phyloP scores from a whole-genome alignment of 2,888 invertebrate genomes.

The Tetranychus truncatus region DNA sequence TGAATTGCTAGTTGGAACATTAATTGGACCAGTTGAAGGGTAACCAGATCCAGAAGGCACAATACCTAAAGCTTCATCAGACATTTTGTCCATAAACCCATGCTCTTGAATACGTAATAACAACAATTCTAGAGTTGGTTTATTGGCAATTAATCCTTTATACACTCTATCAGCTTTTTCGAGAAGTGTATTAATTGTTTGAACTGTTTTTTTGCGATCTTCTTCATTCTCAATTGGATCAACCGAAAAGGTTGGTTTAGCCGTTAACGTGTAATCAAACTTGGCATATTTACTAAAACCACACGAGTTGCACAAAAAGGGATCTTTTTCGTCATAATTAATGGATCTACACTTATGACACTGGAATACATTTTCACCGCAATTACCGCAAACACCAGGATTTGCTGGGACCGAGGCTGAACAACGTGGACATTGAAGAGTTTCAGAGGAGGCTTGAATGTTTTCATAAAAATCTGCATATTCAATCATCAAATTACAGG shows the following conservation, averaged over 20 bases:
- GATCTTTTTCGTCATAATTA: slow-evolving; percentile 96
- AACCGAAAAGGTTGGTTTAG: slow-evolving; percentile 80
- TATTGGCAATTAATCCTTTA: slow-evolving; percentile 68
- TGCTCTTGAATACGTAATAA: slow-evolving; percentile 74
- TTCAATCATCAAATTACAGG: slow-evolving; percentile 94
- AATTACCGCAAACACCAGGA: slow-evolving; percentile 89
- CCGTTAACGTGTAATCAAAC: slow-evolving; percentile 82
- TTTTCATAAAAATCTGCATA: slow-evolving; percentile 95
- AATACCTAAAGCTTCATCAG: slow-evolving; percentile 33
- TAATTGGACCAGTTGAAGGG: not conserved
- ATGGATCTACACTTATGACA: slow-evolving; percentile 97
- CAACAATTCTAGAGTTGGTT: slow-evolving; percentile 65
- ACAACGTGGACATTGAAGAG: slow-evolving; percentile 43
- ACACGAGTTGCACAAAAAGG: slow-evolving; percentile 93
- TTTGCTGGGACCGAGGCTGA: slow-evolving; percentile 74
- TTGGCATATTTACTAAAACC: slow-evolving; percentile 99
- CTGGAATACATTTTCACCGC: slow-evolving; percentile 96
- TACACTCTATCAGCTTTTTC: slow-evolving; percentile 90
- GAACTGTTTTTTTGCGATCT: slow-evolving; percentile 81
- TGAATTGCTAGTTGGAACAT: slow-evolving; percentile 30
- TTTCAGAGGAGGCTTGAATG: slow-evolving; percentile 76
- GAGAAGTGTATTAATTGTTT: slow-evolving; percentile 66
- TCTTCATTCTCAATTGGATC: slow-evolving; percentile 94
- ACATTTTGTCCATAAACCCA: slow-evolving; percentile 37
- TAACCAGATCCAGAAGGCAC: not conserved